A percentile compares a stretch with the other conserved stretches of the same genome.
Evolutionary conservation across 92 coral and sea anemone genomes (phyloP).

Genomic region (Pocillopora grandis): DNA sequence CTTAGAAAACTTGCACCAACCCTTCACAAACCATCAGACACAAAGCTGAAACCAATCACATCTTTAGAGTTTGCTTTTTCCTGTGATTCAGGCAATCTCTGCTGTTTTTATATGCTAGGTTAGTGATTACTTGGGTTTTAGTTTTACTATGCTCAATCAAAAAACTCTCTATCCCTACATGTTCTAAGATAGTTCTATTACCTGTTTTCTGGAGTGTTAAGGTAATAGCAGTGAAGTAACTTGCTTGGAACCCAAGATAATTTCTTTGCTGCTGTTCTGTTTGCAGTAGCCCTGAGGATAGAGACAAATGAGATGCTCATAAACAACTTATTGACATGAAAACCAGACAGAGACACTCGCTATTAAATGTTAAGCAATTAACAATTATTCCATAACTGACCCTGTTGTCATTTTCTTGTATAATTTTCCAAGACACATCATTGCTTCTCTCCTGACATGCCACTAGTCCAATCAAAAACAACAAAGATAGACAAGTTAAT

Average conservation of each 20-base stretch:
- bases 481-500: background rate
- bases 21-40: no score
- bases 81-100: no score
- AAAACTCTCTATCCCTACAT: no score
- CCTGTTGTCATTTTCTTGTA: constrained; percentile 86
- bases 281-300: constrained; percentile 60
- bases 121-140: no score
- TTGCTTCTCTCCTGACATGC: constrained; percentile 83
- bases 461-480: background rate
- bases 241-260: constrained; percentile 95
- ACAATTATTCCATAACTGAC: constrained; percentile 45
- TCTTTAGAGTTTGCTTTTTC: no score
- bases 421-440: constrained; percentile 88
- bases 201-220: constrained; percentile 87
- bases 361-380: background rate
- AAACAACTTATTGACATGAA: background rate
- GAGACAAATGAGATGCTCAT: background rate
- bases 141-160: no score
- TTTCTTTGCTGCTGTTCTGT: constrained; percentile 62
- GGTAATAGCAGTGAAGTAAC: constrained; percentile 83
- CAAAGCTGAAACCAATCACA: no score
- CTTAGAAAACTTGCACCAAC: no score
- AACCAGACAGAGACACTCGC: background rate
- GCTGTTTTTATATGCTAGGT: no score
- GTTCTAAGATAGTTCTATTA: background rate